A percentile compares a stretch with the other conserved stretches of the same genome.
Conservation (phyloP, 2,888 invertebrate species). For the Ashinkailepas kermadecensis region DNA sequence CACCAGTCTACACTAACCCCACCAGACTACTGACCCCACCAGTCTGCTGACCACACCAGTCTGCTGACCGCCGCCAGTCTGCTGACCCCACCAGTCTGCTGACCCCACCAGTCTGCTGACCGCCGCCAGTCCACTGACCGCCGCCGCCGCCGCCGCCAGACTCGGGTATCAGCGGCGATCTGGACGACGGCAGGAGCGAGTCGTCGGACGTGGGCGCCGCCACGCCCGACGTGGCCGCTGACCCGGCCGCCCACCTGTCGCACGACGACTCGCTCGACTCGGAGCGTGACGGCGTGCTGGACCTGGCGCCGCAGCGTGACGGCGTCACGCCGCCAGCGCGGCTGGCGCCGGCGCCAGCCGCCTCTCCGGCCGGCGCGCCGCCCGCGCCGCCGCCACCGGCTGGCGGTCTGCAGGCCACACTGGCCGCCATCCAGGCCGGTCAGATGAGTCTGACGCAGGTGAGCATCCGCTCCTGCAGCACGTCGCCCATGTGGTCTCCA, state of each 20-base stretch:
- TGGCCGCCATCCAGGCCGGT: slow-evolving; percentile 45
- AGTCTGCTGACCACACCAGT: too few species aligned
- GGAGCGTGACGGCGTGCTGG: slow-evolving; percentile 5
- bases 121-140: too few species aligned
- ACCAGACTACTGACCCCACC: too few species aligned
- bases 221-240: background rate
- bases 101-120: too few species aligned
- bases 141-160: background rate
- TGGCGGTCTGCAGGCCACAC: slow-evolving; percentile 43
- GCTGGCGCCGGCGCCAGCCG: slow-evolving; percentile 24
- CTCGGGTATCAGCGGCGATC: slow-evolving; percentile 6
- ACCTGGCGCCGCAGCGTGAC: slow-evolving; percentile 22
- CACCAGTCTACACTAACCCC: too few species aligned
- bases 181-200: background rate
- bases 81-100: too few species aligned
- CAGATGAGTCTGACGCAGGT: slow-evolving; percentile 46
- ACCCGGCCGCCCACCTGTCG: background rate
- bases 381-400: slow-evolving; percentile 37
- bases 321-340: background rate
- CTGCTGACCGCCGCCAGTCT: too few species aligned
- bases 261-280: slow-evolving; percentile 9
- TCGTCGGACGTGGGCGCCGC: background rate
- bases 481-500: too few species aligned
- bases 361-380: slow-evolving; percentile 30
- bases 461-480: slow-evolving; percentile 28